Conservation (phyloP, 2,113 vertebrate genomes). For the Cyrtonyx montezumae region DNA sequence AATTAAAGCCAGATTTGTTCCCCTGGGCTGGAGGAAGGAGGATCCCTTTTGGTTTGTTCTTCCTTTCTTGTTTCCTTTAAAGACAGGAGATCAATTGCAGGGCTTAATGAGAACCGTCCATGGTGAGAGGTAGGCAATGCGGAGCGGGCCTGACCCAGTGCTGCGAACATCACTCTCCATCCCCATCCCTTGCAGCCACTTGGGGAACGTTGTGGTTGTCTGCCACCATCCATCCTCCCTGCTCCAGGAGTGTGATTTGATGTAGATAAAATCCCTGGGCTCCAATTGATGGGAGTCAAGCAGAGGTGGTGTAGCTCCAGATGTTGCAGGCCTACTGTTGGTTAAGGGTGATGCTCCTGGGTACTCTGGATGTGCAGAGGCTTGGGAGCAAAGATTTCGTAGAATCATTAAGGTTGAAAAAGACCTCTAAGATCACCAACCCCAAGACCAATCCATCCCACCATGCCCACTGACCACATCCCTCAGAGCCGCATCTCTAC, state of each 20-base stretch:
- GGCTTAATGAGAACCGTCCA: conserved; percentile 56
- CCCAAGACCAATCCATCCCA: not conserved
- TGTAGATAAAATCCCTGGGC: not conserved
- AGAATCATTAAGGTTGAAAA: not conserved
- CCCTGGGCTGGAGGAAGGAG: conserved; percentile 55
- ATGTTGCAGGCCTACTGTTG: not conserved
- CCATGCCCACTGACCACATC: not conserved
- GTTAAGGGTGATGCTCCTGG: not conserved
- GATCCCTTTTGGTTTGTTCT: conserved; percentile 48
- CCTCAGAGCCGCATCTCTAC: not conserved
- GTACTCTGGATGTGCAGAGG: not conserved
- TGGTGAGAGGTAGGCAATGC: conserved; percentile 39
- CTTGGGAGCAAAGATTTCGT: not conserved
- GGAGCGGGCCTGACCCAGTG: not conserved
- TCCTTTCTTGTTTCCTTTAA: conserved; percentile 57
- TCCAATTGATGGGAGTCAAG: not conserved
- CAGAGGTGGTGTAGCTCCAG: not conserved
- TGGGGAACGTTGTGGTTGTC: rapidly evolving
- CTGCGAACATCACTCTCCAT: not conserved
- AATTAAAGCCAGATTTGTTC: conserved; percentile 63
- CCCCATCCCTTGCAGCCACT: not conserved
- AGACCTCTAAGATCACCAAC: not conserved
- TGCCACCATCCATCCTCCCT: not conserved
- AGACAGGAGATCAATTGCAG: conserved; percentile 41
- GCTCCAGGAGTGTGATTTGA: not conserved